These are phyloP conservation scores for Elegia similella DNA, from an alignment of 2,888 invertebrate species.

Conservation along the genomic window DNA sequence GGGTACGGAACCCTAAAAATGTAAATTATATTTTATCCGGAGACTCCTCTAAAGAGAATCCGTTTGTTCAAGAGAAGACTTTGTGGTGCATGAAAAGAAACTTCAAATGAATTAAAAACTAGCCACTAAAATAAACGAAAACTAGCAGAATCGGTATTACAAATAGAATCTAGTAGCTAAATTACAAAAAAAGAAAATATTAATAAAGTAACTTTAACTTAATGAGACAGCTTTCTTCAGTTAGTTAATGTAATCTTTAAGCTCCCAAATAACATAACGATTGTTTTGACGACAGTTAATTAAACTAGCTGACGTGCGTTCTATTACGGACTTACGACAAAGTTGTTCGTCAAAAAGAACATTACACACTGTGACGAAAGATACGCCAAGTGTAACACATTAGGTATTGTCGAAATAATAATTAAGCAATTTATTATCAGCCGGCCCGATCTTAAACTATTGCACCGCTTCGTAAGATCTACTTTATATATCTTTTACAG, in stretches of 20 bases:
- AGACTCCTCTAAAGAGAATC: no score
- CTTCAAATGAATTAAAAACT: no score
- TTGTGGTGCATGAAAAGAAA: no score
- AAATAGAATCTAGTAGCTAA: no score
- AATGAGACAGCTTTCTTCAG: not conserved
- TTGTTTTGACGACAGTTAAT: constrained; percentile 13
- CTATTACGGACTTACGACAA: constrained; percentile 20
- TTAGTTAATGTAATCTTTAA: not conserved
- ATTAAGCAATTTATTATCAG: constrained; percentile 67
- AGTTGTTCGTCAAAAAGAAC: constrained; percentile 5
- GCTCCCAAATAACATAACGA: not conserved
- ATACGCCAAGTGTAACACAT: constrained; percentile 38
- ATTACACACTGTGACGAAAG: constrained; percentile 33
- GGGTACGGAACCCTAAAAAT: no score
- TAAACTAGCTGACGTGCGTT: constrained; percentile 18
- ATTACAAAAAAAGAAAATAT: no score
- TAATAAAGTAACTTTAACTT: not conserved
- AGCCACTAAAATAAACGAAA: no score
- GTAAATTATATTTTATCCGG: no score
- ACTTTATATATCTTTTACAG: constrained; percentile 8
- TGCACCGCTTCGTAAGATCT: constrained; percentile 38
- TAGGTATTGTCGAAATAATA: constrained; percentile 63
- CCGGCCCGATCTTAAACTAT: constrained; percentile 50
- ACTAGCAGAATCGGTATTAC: no score
- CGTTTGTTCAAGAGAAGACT: no score